A percentile compares a stretch with the other conserved stretches of the same genome.
These are phyloP conservation scores for Brachyrhaphis roseni DNA, from an alignment of 2,797 vertebrate genomes.

Conservation along the genomic window DNA sequence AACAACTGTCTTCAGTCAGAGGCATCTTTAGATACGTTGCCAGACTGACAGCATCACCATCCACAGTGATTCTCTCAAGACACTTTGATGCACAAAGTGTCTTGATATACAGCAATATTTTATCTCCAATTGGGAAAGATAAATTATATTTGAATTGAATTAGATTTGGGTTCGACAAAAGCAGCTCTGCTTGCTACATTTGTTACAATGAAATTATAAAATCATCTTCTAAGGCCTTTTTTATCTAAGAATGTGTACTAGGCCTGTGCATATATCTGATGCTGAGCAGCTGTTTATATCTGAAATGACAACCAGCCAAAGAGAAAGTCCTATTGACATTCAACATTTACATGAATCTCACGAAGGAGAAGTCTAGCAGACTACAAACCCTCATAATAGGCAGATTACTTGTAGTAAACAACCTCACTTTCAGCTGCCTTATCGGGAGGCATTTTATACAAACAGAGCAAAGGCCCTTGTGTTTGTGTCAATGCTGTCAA, in stretches of 20 bases:
- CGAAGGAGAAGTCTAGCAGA: constrained; percentile 14
- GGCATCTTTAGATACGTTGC: neutral
- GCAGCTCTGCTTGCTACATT: constrained; percentile 4
- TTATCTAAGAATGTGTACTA: constrained; percentile 18
- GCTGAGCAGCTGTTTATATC: constrained; percentile 20
- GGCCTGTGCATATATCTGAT: constrained; percentile 5
- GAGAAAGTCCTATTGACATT: constrained; percentile 6
- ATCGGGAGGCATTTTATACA: constrained; percentile 56
- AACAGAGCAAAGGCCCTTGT: constrained; percentile 45
- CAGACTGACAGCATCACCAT: neutral
- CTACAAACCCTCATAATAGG: constrained; percentile 20
- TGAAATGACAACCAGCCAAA: constrained; percentile 22
- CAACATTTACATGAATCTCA: constrained; percentile 40
- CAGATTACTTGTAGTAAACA: constrained; percentile 48
- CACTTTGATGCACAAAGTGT: neutral
- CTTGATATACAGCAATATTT: neutral
- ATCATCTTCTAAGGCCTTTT: constrained; percentile 7
- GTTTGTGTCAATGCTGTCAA: constrained; percentile 61
- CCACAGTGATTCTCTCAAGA: neutral
- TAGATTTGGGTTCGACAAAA: constrained; percentile 18
- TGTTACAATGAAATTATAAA: constrained; percentile 28
- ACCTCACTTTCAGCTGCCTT: constrained; percentile 40
- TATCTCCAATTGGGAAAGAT: neutral
- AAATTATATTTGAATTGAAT: neutral
- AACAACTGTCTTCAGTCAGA: neutral